phyloP scores from a whole-genome alignment of 2,888 invertebrate genomes.

The Caenorhabditis sulstoni region DNA sequence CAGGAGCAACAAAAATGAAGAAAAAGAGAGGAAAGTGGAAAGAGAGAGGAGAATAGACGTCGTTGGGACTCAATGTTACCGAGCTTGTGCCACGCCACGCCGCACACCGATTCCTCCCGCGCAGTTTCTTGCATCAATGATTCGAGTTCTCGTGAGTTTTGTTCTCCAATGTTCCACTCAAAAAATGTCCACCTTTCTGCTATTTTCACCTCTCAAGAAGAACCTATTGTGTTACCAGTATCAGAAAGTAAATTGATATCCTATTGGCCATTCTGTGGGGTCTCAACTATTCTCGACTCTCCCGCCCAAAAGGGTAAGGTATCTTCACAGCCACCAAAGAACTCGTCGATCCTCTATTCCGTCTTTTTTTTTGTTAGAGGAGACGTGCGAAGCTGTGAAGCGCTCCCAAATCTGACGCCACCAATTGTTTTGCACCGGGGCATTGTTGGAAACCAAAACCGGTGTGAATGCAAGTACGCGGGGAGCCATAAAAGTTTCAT shows the following conservation, averaged over 20 bases:
- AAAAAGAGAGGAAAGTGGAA: slow-evolving; percentile 10
- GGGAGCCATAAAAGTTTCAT: slow-evolving; percentile 47
- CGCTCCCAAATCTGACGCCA: slow-evolving; percentile 7
- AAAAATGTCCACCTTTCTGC: too few relatives aligned
- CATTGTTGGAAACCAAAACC: slow-evolving; percentile 19
- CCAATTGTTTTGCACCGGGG: slow-evolving; percentile 27
- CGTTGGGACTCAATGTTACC: slow-evolving; percentile 11
- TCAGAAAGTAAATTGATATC: too few relatives aligned
- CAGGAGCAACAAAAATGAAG: slow-evolving; percentile 19
- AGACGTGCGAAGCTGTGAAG: slow-evolving; percentile 7
- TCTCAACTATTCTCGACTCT: too few relatives aligned
- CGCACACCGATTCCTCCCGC: slow-evolving; percentile 12
- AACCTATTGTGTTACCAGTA: too few relatives aligned
- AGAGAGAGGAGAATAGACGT: slow-evolving; percentile 8
- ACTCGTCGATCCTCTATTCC: not conserved
- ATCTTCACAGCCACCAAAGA: slow-evolving; percentile 8
- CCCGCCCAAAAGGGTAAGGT: too few relatives aligned
- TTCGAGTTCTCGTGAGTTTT: not conserved
- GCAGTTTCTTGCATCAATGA: not conserved
- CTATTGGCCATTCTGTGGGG: too few relatives aligned
- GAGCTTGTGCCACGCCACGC: not conserved
- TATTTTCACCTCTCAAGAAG: too few relatives aligned
- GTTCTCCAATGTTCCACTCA: not conserved
- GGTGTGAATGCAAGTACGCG: slow-evolving; percentile 42
- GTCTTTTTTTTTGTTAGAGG: not conserved